Percentiles rank a stretch among this genome's conserved stretches.
phyloP scores from a whole-genome alignment of 1,140 invertebrate species.

The Callitettix versicolor region DNA sequence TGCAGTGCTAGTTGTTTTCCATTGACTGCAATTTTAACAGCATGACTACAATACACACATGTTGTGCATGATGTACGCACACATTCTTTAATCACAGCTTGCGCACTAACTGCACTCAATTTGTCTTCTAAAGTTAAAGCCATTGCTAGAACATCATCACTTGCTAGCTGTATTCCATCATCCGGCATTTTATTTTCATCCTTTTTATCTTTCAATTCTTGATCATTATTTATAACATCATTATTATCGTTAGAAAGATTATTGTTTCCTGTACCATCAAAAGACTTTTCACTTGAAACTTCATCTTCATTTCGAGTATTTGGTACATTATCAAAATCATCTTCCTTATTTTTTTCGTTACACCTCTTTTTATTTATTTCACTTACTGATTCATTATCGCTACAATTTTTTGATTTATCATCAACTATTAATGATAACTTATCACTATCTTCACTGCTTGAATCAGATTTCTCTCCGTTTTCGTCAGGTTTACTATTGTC shows the following conservation, averaged over 20 bases:
- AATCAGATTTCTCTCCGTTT: slow-evolving; percentile 33
- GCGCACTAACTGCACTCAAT: slow-evolving; percentile 56
- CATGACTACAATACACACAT: slow-evolving; percentile 77
- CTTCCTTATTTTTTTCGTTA: background rate
- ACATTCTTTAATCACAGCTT: slow-evolving; percentile 59
- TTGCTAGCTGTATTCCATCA: slow-evolving; percentile 39
- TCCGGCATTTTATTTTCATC: slow-evolving; percentile 7
- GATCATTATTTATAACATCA: background rate
- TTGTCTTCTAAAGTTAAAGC: slow-evolving; percentile 63
- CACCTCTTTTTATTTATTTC: slow-evolving; percentile 8
- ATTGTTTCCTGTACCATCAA: background rate
- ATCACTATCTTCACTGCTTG: slow-evolving; percentile 45
- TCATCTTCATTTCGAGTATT: background rate
- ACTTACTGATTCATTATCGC: slow-evolving; percentile 10
- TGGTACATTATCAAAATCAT: background rate
- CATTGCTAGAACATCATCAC: slow-evolving; percentile 48
- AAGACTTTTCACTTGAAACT: background rate
- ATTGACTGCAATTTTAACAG: slow-evolving; percentile 67
- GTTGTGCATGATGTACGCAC: slow-evolving; percentile 49
- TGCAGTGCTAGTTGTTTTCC: slow-evolving; percentile 66
- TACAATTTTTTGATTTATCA: slow-evolving; percentile 18
- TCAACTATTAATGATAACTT: slow-evolving; percentile 38
- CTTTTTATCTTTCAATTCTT: slow-evolving; percentile 10
- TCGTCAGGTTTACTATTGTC: background rate
- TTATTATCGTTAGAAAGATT: background rate